phyloP scores from a whole-genome alignment of 1,140 invertebrate genomes.

The roundworm (Caenorhabditis elegans) region WBcel235 BX284602.5:8986001-8986500 shows the following conservation, averaged over 20 bases:
- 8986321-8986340: background rate
- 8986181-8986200: no score
- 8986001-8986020: background rate
- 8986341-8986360: background rate
- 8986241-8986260: slow-evolving; percentile 20
- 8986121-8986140: background rate
- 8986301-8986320: slow-evolving; percentile 2
- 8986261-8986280: slow-evolving; percentile 10
- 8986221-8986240: background rate
- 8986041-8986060: background rate
- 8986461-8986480: slow-evolving; percentile 10
- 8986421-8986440: background rate
- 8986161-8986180: background rate
- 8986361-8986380: background rate
- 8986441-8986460: background rate
- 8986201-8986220: no score
- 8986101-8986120: background rate
- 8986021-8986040: background rate
- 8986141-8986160: slow-evolving; percentile 1
- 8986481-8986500: background rate
- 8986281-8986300: slow-evolving; percentile 6
- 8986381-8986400: background rate
- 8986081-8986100: slow-evolving; percentile 8
- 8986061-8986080: background rate
- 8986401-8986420: slow-evolving; percentile 16